Evolutionary conservation across 2,797 vertebrate genomes (phyloP).

Genomic region (Balearica regulorum): DNA sequence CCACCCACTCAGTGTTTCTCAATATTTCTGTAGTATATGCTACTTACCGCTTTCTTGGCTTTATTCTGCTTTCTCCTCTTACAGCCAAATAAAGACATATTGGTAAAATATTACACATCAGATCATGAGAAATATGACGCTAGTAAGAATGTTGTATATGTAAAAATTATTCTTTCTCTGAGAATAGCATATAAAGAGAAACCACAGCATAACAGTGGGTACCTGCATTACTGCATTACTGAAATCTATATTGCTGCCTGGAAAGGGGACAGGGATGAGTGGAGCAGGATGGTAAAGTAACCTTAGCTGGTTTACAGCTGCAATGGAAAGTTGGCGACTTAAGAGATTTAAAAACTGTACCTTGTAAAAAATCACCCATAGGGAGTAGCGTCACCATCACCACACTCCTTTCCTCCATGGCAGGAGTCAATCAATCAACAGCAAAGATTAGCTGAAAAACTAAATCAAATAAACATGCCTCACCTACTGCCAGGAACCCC

Average conservation of each 20-base stretch:
- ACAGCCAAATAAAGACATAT: not conserved
- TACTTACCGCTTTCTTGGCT: not conserved
- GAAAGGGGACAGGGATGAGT: not conserved
- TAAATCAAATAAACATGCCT: not conserved
- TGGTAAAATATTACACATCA: not conserved
- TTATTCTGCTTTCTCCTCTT: not conserved
- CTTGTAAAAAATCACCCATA: not conserved
- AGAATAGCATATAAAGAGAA: not conserved
- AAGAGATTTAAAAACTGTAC: not conserved
- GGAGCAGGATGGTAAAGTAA: not conserved
- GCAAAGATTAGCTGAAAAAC: not conserved
- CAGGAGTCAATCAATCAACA: not conserved
- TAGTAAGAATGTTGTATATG: not conserved
- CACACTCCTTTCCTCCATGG: not conserved
- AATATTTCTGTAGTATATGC: not conserved
- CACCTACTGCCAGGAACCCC: not conserved
- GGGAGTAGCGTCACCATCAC: not conserved
- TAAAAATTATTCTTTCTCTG: not conserved
- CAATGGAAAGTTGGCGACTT: not conserved
- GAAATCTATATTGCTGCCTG: not conserved
- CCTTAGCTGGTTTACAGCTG: not conserved
- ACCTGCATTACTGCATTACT: not conserved
- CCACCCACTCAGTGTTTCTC: constrained; percentile 45
- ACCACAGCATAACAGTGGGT: not conserved
- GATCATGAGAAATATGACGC: not conserved